Base-by-base conservation (phyloP, 35 echinoderm and acorn worm genomes). In the Lytechinus variegatus region DNA sequence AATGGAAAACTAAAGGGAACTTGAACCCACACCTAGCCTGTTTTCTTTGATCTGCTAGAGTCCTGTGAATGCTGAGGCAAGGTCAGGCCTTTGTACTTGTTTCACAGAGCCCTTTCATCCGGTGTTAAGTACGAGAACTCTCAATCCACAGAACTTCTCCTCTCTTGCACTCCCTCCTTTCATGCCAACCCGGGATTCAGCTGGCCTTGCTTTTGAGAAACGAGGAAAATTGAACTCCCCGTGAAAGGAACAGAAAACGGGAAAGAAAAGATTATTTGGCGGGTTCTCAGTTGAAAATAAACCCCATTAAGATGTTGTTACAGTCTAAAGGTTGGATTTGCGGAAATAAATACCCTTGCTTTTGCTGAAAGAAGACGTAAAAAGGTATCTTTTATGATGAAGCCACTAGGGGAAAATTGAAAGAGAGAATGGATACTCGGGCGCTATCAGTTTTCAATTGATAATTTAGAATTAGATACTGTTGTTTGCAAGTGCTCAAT, bases 401-500 rank as follows among this genome's bases (percentile, higher is more conserved):
- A 57, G 92, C 92, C 92, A 93, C 92, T 24, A 28, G 92, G 92
- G 92, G 92, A 93, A 93, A 93, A 93, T 55, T 55, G 52, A 57
- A 93, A 54, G 54, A 93, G 92, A 93, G 92, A 54, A 93, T 53
- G 92, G 92, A 93, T 93, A 93, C 92, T 57, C 16, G 55, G 29
- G 55, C 10, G 56, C 54, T 53, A 93, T 93, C 92, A 57, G 92
- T 93, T 93, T 93, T 93, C 92, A 54, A 55, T 93, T 93, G 92
- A 93, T 93, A 57, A 90, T 93, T 93, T 93, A 93, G 92, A 93
- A 93, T 93, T 93, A 93, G 92, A 93, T 93, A 93, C 92, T 54
- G 92, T 93, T 93, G 92, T 93, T 93, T 93, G 92, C 53, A 93
- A 93, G 92, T 93, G 27, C 52, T 9, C 92, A 93, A 93, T 93